Conservation (phyloP, 2,888 invertebrate species). For the Drosophila pseudotakahashii region DNA sequence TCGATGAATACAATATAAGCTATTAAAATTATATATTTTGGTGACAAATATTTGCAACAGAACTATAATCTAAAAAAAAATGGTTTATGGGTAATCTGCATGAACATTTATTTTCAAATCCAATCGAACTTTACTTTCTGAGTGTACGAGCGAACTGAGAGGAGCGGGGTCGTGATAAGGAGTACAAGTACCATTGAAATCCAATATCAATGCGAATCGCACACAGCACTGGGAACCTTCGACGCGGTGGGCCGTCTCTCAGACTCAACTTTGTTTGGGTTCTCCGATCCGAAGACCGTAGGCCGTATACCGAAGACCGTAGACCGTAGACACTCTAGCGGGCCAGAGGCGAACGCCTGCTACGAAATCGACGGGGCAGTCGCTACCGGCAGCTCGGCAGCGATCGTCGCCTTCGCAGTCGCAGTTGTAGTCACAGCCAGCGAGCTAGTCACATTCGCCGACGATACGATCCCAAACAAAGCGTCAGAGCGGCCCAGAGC, state of each 20-base stretch:
- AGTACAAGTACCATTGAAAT: slow-evolving; percentile 63
- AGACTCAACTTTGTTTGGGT: slow-evolving; percentile 30
- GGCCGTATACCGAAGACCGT: slow-evolving; percentile 6
- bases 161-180: slow-evolving; percentile 52
- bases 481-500: slow-evolving; percentile 57
- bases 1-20: too few species aligned
- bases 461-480: slow-evolving; percentile 59
- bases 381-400: slow-evolving; percentile 48
- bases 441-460: slow-evolving; percentile 43
- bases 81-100: too few species aligned
- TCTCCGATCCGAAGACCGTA: slow-evolving; percentile 46
- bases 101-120: too few species aligned
- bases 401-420: slow-evolving; percentile 38
- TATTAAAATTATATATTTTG: too few species aligned
- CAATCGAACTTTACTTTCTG: background rate
- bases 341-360: slow-evolving; percentile 23
- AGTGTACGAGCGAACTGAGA: slow-evolving; percentile 13
- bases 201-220: slow-evolving; percentile 77
- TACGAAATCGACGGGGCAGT: slow-evolving; percentile 22
- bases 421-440: slow-evolving; percentile 43
- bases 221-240: slow-evolving; percentile 47
- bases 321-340: slow-evolving; percentile 20
- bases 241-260: slow-evolving; percentile 27
- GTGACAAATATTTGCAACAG: too few species aligned
- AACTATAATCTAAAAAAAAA: too few species aligned